Evolutionary conservation across 92 coral and sea anemone genomes (phyloP).

Genomic region (Pocillopora meandrina): DNA sequence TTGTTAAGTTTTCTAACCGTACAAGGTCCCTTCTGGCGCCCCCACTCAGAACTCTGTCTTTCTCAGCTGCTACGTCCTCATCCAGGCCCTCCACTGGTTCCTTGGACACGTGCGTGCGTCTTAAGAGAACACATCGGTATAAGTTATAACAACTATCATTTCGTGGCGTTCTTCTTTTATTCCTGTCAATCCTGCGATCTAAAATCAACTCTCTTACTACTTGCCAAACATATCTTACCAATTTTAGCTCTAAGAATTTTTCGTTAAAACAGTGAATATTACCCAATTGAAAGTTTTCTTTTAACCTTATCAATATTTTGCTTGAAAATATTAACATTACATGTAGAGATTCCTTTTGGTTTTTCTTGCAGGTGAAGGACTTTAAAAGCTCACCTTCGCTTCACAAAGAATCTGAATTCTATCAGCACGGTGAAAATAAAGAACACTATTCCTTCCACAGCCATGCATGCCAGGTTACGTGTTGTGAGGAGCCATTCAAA

Average conservation of each 20-base stretch:
- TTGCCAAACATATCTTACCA: no score
- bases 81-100: constrained; percentile 59
- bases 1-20: constrained; percentile 86
- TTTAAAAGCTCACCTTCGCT: constrained; percentile 64
- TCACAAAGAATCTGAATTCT: constrained; percentile 82
- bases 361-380: no score
- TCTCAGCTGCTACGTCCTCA: constrained; percentile 92
- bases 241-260: no score
- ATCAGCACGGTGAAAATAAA: constrained; percentile 82
- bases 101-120: constrained; percentile 76
- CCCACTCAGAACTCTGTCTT: constrained; percentile 82
- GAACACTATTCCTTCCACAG: constrained; percentile 88
- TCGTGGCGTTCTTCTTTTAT: background rate
- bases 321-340: no score
- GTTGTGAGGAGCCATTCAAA: constrained; percentile 94
- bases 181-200: no score
- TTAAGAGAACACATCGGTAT: constrained; percentile 5
- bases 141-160: background rate
- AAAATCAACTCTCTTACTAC: no score
- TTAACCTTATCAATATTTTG: no score
- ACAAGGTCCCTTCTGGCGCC: constrained; percentile 82
- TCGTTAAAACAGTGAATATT: no score
- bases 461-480: constrained; percentile 91
- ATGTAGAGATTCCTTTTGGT: no score
- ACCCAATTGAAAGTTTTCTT: no score